These are phyloP conservation scores for Dicentrarchus labrax DNA, from an alignment of 2,113 vertebrate genomes.

Conservation along the genomic window DNA sequence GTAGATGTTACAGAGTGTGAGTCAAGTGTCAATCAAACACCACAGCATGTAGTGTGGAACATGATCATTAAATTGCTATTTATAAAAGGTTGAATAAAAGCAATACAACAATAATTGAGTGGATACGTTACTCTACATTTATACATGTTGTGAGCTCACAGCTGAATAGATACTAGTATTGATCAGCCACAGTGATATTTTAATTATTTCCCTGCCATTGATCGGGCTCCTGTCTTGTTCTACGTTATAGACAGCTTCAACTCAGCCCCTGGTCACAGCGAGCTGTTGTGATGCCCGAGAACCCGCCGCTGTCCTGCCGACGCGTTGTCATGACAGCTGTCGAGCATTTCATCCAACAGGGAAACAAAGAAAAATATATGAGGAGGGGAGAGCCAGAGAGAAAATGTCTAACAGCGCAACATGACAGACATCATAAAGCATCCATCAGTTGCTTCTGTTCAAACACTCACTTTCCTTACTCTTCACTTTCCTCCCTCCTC, in stretches of 20 bases:
- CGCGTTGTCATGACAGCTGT: constrained; percentile 65
- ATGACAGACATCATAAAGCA: constrained; percentile 43
- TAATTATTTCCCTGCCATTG: background rate
- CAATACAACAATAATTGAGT: background rate
- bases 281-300: constrained; percentile 71
- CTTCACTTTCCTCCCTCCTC: constrained; percentile 28
- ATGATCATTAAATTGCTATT: background rate
- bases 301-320: constrained; percentile 22
- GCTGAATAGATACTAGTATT: background rate
- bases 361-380: constrained; percentile 24
- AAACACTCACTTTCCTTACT: constrained; percentile 39
- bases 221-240: background rate
- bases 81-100: background rate
- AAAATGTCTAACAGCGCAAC: constrained; percentile 15
- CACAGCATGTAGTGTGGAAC: background rate
- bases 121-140: background rate
- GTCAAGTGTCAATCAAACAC: background rate
- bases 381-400: constrained; percentile 16
- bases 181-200: background rate
- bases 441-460: constrained; percentile 43
- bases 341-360: constrained; percentile 46
- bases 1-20: background rate
- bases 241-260: constrained; percentile 73
- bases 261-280: constrained; percentile 73
- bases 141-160: background rate